A percentile compares a stretch with the other conserved stretches of the same genome.
These are phyloP conservation scores for Palythoa heliodiscus DNA, from an alignment of 92 coral and sea anemone genomes.

Conservation along the genomic window DNA sequence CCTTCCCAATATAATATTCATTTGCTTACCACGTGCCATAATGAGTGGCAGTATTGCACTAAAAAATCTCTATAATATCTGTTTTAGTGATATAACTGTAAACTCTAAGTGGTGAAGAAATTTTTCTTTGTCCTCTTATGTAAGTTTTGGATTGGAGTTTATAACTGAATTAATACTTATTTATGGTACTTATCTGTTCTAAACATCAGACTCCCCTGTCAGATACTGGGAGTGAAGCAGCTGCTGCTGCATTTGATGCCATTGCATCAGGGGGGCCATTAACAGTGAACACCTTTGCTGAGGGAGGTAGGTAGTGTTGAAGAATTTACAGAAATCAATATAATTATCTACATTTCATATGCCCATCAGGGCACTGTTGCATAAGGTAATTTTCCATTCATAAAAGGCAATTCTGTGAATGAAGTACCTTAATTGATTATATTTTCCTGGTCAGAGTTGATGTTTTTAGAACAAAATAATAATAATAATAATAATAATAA, in stretches of 20 bases:
- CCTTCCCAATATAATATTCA: too few species aligned
- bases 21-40: too few species aligned
- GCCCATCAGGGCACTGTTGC: neutral
- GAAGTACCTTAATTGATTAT: too few species aligned
- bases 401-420: too few species aligned
- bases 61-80: too few species aligned
- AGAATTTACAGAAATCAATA: neutral
- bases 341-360: neutral
- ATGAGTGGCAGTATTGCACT: too few species aligned
- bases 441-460: neutral
- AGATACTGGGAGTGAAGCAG: constrained; percentile 87
- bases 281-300: constrained; percentile 74
- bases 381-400: too few species aligned
- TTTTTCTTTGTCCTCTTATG: neutral
- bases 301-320: constrained; percentile 47
- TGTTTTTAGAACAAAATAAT: neutral
- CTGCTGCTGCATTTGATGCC: constrained; percentile 88
- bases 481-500: too few species aligned
- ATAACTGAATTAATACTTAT: neutral
- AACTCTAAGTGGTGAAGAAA: neutral
- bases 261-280: constrained; percentile 89
- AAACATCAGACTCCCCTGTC: constrained; percentile 77
- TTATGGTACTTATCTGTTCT: neutral
- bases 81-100: too few species aligned
- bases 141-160: neutral